Evolutionary conservation across 1,140 invertebrate genomes (phyloP).

Genomic region (Eriocheir sinensis): DNA sequence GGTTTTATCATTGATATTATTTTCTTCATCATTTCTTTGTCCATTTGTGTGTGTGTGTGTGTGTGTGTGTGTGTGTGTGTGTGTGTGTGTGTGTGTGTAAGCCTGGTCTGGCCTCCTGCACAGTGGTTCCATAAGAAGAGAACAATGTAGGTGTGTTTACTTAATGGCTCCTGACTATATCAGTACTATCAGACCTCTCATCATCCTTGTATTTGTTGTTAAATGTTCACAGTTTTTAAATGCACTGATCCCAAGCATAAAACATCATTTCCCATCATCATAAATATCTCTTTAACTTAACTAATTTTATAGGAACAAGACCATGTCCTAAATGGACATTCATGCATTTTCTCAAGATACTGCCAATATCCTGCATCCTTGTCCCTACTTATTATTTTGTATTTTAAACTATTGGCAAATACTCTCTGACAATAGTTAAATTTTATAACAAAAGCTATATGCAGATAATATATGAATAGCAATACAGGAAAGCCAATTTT

Average conservation of each 20-base stretch:
- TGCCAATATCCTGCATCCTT: constrained; percentile 37
- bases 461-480: constrained; percentile 38
- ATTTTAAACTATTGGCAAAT: constrained; percentile 44
- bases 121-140: constrained; percentile 38
- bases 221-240: constrained; percentile 40
- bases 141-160: constrained; percentile 54
- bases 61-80: background rate
- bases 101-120: constrained; percentile 17
- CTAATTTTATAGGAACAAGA: constrained; percentile 27
- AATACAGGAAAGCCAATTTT: constrained; percentile 27
- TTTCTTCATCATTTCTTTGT: too few species aligned
- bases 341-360: constrained; percentile 44
- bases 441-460: constrained; percentile 47
- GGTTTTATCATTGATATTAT: too few species aligned
- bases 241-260: constrained; percentile 39
- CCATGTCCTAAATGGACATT: constrained; percentile 27
- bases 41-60: too few species aligned
- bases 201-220: constrained; percentile 65
- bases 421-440: constrained; percentile 48
- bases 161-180: constrained; percentile 53
- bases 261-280: constrained; percentile 57
- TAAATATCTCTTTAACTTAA: constrained; percentile 16
- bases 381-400: constrained; percentile 11
- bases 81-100: constrained; percentile 19
- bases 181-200: constrained; percentile 56